Conservation (phyloP, 2,888 invertebrate genomes). For the Caenorhabditis imperialis region DNA sequence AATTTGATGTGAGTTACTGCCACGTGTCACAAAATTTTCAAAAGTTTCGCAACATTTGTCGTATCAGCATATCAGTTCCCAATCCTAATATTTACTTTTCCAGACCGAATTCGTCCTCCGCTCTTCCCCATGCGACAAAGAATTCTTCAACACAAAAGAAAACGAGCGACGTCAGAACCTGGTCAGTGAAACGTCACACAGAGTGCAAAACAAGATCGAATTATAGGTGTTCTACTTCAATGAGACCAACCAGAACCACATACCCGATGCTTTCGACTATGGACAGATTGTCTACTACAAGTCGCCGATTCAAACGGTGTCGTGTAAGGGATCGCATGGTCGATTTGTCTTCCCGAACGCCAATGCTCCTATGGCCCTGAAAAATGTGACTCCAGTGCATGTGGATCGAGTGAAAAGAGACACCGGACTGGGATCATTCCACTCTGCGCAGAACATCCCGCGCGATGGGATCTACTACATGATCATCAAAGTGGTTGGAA, state of each 20-base stretch:
- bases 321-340: slow-evolving; percentile 64
- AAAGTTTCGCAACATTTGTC: slow-evolving; percentile 10
- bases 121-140: slow-evolving; percentile 76
- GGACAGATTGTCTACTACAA: slow-evolving; percentile 69
- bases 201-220: too few relatives aligned
- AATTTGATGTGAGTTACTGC: slow-evolving; percentile 65
- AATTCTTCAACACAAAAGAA: slow-evolving; percentile 71
- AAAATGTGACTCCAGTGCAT: slow-evolving; percentile 51
- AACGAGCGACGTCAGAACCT: slow-evolving; percentile 43
- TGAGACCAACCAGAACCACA: slow-evolving; percentile 61
- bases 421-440: slow-evolving; percentile 66
- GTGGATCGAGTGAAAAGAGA: slow-evolving; percentile 54
- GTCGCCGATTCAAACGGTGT: slow-evolving; percentile 65
- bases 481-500: slow-evolving; percentile 67
- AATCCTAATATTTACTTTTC: slow-evolving; percentile 1
- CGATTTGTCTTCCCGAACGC: slow-evolving; percentile 52
- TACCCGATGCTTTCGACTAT: slow-evolving; percentile 69
- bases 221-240: slow-evolving; percentile 69
- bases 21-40: too few relatives aligned
- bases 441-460: slow-evolving; percentile 71
- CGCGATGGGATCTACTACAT: slow-evolving; percentile 75
- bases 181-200: too few relatives aligned
- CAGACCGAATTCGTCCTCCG: slow-evolving; percentile 73
- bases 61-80: neutral
- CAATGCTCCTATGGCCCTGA: slow-evolving; percentile 36